Evolutionary conservation across 2,797 vertebrate species (phyloP), one percentile per base, ranked within the genome.

Genomic region (Lateolabrax maculatus): DNA sequence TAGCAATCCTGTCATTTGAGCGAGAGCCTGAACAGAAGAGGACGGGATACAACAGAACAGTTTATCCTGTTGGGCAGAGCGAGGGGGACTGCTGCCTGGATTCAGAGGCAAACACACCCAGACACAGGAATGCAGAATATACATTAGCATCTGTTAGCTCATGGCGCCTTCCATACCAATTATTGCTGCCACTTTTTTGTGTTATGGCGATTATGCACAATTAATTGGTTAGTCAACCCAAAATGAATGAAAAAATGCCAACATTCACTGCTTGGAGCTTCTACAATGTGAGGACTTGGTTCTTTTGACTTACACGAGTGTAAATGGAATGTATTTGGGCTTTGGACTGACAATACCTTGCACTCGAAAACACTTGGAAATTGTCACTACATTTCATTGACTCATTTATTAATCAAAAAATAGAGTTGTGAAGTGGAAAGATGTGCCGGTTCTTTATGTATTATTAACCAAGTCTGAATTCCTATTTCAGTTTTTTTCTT

Each of bases 1-100:
- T 88, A 74, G 79, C 18, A 36, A 85, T 84, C 70, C 83, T 86
- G 87, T 89, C 89, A 75, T 84, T 75, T 75, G 83, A 87, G 84
- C 55, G 39, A 43, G 77, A 62, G 79, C 71, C 77, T 75, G 75
- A 86, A 84, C 82, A 78, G 73, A 77, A 79, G 58, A 64, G 36
- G 69, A 70, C 51, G 63, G 68, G 60, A 7, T 5, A 68, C 67
- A 75, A 66, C 61, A 61, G 71, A 88, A 44, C 57, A 79, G 60
- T 71, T 85, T 78, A 87, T 89, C 88, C 81, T 84, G 72, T 80
- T 83, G 82, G 75, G 51, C 63, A 55, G 53, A 86, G 64, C 0
- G 3, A 48, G 41, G 56, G n/a, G 46, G 53, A 81, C n/a, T 43
- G 63, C 78, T 75, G 80, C 62, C 81, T 81, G 53, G 2, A 52